Conservation (phyloP, 92 coral and sea anemone species). For the Virgularia gustaviana region DNA sequence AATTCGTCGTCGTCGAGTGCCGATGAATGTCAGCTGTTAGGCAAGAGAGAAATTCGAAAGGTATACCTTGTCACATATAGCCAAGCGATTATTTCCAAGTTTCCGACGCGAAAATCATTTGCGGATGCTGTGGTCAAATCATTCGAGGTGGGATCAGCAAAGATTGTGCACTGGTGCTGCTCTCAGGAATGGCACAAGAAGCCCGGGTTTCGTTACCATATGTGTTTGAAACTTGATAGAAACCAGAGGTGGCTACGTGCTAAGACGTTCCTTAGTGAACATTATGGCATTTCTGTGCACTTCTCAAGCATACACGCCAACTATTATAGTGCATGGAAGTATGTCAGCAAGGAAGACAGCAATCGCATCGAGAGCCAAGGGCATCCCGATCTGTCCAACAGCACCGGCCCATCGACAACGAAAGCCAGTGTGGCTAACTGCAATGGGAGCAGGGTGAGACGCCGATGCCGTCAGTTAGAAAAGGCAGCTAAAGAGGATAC, state of each 20-base stretch:
- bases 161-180: constrained; percentile 41
- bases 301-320: constrained; percentile 45
- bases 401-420: constrained; percentile 33
- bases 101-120: not conserved
- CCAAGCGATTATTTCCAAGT: not conserved
- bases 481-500: not conserved
- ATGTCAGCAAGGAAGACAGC: constrained; percentile 37
- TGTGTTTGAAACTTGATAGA: constrained; percentile 41
- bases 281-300: constrained; percentile 40
- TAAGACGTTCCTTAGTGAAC: constrained; percentile 21
- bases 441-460: not conserved
- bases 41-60: constrained; percentile 3
- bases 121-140: constrained; percentile 13
- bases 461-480: not conserved
- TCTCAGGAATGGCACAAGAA: constrained; percentile 30
- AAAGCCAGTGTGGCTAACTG: constrained; percentile 16
- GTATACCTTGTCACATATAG: too few relatives aligned
- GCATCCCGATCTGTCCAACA: constrained; percentile 46
- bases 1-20: constrained; percentile 1
- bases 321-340: constrained; percentile 52
- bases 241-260: constrained; percentile 36
- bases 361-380: constrained; percentile 24
- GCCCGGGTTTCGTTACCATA: constrained; percentile 35
- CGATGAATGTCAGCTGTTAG: not conserved
- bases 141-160: constrained; percentile 22